Percentiles rank a stretch among this genome's conserved stretches.
These are phyloP conservation scores for Gibbula magus DNA, from an alignment of 2,888 invertebrate species.

Conservation along the genomic window DNA sequence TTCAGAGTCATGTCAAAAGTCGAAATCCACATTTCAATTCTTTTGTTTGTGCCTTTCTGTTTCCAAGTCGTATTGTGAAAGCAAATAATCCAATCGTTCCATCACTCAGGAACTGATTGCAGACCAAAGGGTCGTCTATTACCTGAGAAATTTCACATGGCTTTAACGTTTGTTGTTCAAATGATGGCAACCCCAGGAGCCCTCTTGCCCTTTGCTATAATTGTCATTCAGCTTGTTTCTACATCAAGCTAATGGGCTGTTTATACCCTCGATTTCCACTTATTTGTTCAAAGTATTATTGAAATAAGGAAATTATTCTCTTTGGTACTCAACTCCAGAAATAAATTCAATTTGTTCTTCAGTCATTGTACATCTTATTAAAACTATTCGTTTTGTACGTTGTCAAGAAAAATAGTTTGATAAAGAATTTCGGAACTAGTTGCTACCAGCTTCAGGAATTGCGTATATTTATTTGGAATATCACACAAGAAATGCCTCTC, in stretches of 20 bases:
- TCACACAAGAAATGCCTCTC: too few species aligned
- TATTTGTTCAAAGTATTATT: slow-evolving; percentile 3
- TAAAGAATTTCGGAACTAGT: too few species aligned
- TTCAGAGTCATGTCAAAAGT: neutral
- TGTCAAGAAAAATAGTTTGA: too few species aligned
- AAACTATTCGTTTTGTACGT: too few species aligned
- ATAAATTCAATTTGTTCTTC: neutral
- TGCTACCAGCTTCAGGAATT: too few species aligned
- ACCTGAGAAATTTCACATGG: slow-evolving; percentile 14
- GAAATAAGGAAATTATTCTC: neutral
- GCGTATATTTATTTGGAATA: too few species aligned
- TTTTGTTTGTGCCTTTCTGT: neutral
- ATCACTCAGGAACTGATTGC: neutral
- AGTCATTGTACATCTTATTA: too few species aligned
- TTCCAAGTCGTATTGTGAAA: neutral
- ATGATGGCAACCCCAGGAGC: neutral
- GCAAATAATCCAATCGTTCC: neutral
- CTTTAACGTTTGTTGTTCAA: slow-evolving; percentile 8
- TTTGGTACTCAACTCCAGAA: neutral
- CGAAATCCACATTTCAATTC: neutral
- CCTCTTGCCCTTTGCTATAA: neutral
- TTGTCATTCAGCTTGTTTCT: neutral
- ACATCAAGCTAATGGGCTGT: neutral
- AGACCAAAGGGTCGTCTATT: neutral
- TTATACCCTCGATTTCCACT: neutral